Conservation (phyloP, 2,888 invertebrate genomes). For the Vandiemenella viatica region DNA sequence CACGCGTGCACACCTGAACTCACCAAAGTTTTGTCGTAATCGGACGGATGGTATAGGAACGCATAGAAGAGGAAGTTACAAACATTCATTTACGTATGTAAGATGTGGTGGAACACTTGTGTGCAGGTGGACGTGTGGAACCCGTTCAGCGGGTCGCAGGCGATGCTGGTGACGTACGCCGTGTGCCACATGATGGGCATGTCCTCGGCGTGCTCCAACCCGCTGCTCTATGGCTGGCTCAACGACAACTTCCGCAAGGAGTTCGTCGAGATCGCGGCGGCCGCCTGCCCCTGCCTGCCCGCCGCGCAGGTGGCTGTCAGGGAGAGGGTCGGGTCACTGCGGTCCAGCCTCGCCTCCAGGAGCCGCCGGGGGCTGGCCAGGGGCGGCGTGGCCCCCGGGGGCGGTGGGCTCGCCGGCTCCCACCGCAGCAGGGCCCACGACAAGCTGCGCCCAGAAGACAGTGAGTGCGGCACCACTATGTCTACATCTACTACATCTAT, state of each 20-base stretch:
- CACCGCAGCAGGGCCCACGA: too few relatives aligned
- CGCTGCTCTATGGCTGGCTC: conserved; percentile 80
- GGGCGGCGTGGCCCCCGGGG: background rate
- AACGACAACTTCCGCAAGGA: conserved; percentile 88
- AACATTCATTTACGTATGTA: too few relatives aligned
- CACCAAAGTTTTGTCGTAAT: too few relatives aligned
- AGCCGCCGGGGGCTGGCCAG: conserved; percentile 1
- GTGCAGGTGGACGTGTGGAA: conserved; percentile 53
- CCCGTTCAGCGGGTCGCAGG: conserved; percentile 28
- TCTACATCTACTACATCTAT: too few relatives aligned
- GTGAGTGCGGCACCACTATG: too few relatives aligned
- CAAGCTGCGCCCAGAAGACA: too few relatives aligned
- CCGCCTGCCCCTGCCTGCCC: conserved; percentile 16
- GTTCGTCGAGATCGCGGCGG: conserved; percentile 54
- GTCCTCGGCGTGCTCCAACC: conserved; percentile 36
- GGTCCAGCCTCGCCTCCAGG: conserved; percentile 32
- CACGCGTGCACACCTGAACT: too few relatives aligned
- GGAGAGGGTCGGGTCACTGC: conserved; percentile 15
- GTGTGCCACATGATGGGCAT: conserved; percentile 58
- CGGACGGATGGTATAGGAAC: too few relatives aligned
- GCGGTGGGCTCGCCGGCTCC: conserved; percentile 15
- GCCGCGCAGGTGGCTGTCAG: conserved; percentile 24
- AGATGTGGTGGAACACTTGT: too few relatives aligned
- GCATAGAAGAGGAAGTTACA: too few relatives aligned
- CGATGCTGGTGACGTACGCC: conserved; percentile 39